Evolutionary conservation across 2,113 vertebrate genomes (phyloP).

Genomic region (Siphamia tubifer): DNA sequence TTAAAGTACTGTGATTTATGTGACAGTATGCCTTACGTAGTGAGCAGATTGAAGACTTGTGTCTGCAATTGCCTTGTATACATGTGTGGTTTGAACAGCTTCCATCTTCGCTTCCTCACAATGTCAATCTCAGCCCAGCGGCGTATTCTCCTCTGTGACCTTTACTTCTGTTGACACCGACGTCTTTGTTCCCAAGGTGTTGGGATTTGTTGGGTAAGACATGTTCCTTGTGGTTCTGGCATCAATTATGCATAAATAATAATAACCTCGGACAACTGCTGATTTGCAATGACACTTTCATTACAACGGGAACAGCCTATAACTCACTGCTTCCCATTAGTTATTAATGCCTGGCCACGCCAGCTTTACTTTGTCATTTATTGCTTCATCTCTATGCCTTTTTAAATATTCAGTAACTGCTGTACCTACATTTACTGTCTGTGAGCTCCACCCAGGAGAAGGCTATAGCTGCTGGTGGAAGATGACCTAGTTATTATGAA

Average conservation of each 20-base stretch:
- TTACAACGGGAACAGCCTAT: slow-evolving; percentile 81
- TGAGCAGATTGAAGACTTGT: neutral
- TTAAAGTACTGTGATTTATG: no score
- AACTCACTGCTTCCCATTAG: slow-evolving; percentile 82
- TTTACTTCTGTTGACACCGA: slow-evolving; percentile 73
- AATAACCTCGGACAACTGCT: slow-evolving; percentile 84
- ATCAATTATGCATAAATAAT: slow-evolving; percentile 89
- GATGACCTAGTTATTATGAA: slow-evolving; percentile 67
- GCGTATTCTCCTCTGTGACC: slow-evolving; percentile 68
- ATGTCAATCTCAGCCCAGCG: slow-evolving; percentile 61
- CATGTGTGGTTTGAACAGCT: slow-evolving; percentile 21
- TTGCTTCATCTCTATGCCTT: slow-evolving; percentile 83
- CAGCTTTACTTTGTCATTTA: slow-evolving; percentile 87
- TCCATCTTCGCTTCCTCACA: slow-evolving; percentile 17
- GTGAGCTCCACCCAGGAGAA: slow-evolving; percentile 67
- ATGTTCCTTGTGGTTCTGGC: slow-evolving; percentile 76
- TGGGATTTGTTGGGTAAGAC: slow-evolving; percentile 71
- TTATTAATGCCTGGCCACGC: slow-evolving; percentile 83
- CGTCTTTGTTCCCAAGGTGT: slow-evolving; percentile 71
- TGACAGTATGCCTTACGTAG: neutral
- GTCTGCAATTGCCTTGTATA: slow-evolving; percentile 32
- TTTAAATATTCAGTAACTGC: slow-evolving; percentile 86
- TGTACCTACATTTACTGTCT: slow-evolving; percentile 85
- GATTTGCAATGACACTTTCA: slow-evolving; percentile 88
- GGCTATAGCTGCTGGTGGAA: slow-evolving; percentile 61